These are phyloP conservation scores for Hecatera dysodea DNA, from an alignment of 2,888 invertebrate genomes.

Conservation along the genomic window DNA sequence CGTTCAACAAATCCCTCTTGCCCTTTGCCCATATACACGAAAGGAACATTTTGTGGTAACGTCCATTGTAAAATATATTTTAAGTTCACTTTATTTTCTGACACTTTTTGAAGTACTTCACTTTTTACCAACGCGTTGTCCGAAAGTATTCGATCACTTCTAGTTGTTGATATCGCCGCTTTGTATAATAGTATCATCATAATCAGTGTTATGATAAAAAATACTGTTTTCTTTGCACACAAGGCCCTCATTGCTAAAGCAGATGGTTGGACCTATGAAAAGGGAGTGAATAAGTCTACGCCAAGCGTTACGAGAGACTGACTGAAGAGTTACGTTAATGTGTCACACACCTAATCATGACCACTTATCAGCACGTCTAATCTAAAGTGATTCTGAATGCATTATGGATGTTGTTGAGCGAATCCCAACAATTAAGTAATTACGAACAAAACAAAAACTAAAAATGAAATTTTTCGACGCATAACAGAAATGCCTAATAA, in stretches of 20 bases:
- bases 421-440: neutral
- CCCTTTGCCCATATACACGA: slow-evolving; percentile 73
- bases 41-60: slow-evolving; percentile 67
- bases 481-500: too few species aligned
- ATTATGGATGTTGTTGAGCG: slow-evolving; percentile 14
- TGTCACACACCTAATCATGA: slow-evolving; percentile 25
- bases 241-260: slow-evolving; percentile 26
- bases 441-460: too few species aligned
- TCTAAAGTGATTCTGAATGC: slow-evolving; percentile 36
- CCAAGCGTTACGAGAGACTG: slow-evolving; percentile 31
- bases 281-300: neutral
- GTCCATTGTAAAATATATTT: slow-evolving; percentile 80
- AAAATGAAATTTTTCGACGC: too few species aligned
- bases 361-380: slow-evolving; percentile 49
- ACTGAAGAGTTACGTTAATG: slow-evolving; percentile 13
- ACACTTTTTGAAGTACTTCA: slow-evolving; percentile 18
- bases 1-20: slow-evolving; percentile 71
- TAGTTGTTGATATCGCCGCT: neutral
- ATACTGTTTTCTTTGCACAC: slow-evolving; percentile 20
- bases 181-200: slow-evolving; percentile 26
- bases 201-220: slow-evolving; percentile 18
- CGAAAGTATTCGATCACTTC: neutral
- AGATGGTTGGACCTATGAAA: neutral
- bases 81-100: slow-evolving; percentile 36
- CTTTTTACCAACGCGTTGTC: slow-evolving; percentile 6